phyloP scores from a whole-genome alignment of 2,797 vertebrate genomes.

The Setipinna tenuifilis region DNA sequence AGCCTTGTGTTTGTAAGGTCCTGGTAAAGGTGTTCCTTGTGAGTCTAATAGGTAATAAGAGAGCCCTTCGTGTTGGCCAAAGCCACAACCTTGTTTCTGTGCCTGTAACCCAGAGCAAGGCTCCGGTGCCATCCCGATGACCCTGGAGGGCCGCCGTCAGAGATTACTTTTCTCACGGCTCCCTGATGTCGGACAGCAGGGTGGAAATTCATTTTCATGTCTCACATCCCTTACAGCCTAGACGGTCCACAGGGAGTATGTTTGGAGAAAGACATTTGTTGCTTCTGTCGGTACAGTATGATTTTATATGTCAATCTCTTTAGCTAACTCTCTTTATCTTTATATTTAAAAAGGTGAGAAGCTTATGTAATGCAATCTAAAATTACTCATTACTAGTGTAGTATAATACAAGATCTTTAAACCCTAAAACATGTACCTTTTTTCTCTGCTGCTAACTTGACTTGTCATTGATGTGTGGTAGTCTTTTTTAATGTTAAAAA shows the following conservation, averaged over 20 bases:
- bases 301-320: neutral
- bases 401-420: no score
- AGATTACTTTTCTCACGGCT: neutral
- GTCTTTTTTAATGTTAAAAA: neutral
- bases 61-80: neutral
- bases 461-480: neutral
- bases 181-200: neutral
- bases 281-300: neutral
- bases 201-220: conserved; percentile 5
- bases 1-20: neutral
- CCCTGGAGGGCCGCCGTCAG: neutral
- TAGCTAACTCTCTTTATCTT: neutral
- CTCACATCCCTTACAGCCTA: neutral
- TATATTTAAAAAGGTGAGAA: neutral
- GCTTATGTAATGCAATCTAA: no score
- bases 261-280: neutral
- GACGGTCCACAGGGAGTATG: neutral
- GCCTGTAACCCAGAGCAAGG: neutral
- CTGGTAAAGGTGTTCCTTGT: neutral
- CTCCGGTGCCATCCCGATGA: neutral
- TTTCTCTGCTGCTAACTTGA: neutral
- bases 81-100: neutral
- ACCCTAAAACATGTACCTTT: no score
- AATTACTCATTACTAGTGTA: no score
- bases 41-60: neutral